Evolutionary conservation across 2,113 vertebrate species (phyloP).

Genomic region (Catagonus wagneri): DNA sequence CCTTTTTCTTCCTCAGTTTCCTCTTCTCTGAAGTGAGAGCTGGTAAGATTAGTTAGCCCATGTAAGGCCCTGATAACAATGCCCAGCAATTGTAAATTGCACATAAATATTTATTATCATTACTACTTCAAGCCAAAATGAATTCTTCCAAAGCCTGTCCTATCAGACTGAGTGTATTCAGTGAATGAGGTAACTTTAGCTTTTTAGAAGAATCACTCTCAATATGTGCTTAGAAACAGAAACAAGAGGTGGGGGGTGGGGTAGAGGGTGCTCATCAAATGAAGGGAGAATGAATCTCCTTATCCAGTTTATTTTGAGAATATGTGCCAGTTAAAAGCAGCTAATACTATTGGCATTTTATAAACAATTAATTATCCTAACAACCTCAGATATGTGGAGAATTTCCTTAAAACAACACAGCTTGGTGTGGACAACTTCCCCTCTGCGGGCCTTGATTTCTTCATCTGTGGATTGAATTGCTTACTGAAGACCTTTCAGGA

Average conservation of each 20-base stretch:
- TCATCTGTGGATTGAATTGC: constrained; percentile 7
- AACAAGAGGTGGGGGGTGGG: not conserved
- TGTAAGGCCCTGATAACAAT: not conserved
- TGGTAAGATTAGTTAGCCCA: not conserved
- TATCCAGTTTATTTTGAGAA: constrained; percentile 55
- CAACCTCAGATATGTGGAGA: constrained; percentile 34
- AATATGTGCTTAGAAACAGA: constrained; percentile 15
- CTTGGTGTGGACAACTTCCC: not conserved
- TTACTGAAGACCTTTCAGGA: not conserved
- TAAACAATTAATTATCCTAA: constrained; percentile 48
- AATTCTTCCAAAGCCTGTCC: constrained; percentile 13
- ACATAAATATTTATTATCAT: not conserved
- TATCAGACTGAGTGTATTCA: not conserved
- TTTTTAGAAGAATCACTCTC: constrained; percentile 52
- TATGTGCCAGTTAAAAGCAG: constrained; percentile 29
- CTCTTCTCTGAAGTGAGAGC: not conserved
- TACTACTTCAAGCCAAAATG: not conserved
- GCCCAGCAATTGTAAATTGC: not conserved
- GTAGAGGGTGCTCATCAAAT: not conserved
- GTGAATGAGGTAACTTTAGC: constrained; percentile 26
- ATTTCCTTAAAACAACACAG: constrained; percentile 52
- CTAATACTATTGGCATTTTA: constrained; percentile 37
- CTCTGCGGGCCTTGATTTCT: not conserved
- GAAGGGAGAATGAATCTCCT: not conserved
- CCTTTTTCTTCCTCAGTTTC: constrained; percentile 26